phyloP scores from a whole-genome alignment of 2,888 invertebrate genomes.

The Drosophila vallismaia region DNA sequence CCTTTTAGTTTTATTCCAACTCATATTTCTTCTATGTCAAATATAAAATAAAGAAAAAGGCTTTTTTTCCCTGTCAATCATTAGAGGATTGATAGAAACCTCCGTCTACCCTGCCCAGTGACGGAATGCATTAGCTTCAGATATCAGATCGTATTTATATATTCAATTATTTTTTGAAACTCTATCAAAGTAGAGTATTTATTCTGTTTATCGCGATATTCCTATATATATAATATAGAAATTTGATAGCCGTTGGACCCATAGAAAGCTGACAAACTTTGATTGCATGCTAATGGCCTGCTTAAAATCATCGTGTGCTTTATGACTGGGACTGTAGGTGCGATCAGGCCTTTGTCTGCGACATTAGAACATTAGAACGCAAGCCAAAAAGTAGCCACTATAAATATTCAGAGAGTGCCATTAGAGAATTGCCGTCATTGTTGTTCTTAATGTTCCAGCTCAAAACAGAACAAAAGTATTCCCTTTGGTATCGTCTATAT shows the following conservation, averaged over 20 bases:
- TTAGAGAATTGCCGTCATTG: slow-evolving; percentile 31
- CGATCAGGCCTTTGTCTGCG: slow-evolving; percentile 25
- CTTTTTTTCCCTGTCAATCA: slow-evolving; percentile 32
- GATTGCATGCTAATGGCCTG: slow-evolving; percentile 69
- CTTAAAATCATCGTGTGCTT: slow-evolving; percentile 49
- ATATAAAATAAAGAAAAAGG: background rate
- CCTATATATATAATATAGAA: background rate
- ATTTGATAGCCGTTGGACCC: slow-evolving; percentile 6
- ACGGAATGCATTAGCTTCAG: slow-evolving; percentile 13
- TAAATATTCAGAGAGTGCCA: slow-evolving; percentile 60
- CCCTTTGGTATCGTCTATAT: background rate
- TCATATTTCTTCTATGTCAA: background rate
- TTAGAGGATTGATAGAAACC: slow-evolving; percentile 5
- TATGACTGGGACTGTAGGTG: slow-evolving; percentile 1
- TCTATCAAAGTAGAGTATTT: too few relatives aligned
- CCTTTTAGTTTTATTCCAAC: background rate
- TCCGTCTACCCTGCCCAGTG: slow-evolving; percentile 5
- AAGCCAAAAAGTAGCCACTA: slow-evolving; percentile 48
- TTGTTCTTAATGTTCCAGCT: slow-evolving; percentile 38
- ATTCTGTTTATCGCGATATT: too few relatives aligned
- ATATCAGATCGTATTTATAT: background rate
- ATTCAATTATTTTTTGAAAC: slow-evolving; percentile 6
- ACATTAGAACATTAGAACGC: slow-evolving; percentile 46
- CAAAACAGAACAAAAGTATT: background rate
- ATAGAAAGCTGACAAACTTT: slow-evolving; percentile 41